Conservation (phyloP, 2,797 vertebrate genomes). For the Cirrhinus molitorella region DNA sequence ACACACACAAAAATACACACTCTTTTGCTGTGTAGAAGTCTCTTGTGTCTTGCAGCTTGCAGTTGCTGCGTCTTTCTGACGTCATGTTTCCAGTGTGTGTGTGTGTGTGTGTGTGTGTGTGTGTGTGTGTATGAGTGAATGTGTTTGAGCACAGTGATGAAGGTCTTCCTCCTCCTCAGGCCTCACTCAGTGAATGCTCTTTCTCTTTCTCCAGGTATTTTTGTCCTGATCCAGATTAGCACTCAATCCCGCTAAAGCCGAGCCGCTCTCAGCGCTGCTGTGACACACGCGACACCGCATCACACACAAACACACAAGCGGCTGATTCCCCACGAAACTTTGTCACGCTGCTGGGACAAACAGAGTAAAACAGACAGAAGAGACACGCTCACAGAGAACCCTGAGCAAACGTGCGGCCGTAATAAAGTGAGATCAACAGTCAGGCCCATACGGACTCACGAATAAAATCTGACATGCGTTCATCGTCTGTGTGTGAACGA, state of each 20-base stretch:
- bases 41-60: too few relatives aligned
- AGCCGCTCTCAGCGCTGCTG: constrained; percentile 62
- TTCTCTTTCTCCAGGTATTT: constrained; percentile 80
- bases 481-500: too few relatives aligned
- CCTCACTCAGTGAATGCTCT: background rate
- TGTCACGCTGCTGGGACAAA: background rate
- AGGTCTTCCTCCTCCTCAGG: background rate
- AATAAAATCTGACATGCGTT: too few relatives aligned
- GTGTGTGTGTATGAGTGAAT: constrained; percentile 37
- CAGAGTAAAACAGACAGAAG: background rate
- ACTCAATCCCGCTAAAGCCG: constrained; percentile 78
- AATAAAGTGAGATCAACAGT: background rate
- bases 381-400: background rate
- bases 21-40: too few relatives aligned
- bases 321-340: background rate
- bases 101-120: too few relatives aligned
- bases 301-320: too few relatives aligned
- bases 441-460: too few relatives aligned
- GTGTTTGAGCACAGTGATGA: background rate
- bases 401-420: too few relatives aligned
- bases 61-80: too few relatives aligned
- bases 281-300: constrained; percentile 48
- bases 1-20: too few relatives aligned
- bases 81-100: too few relatives aligned
- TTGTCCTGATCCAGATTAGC: constrained; percentile 83